Conservation (phyloP, 2,888 invertebrate species). For the Agrochola lota region DNA sequence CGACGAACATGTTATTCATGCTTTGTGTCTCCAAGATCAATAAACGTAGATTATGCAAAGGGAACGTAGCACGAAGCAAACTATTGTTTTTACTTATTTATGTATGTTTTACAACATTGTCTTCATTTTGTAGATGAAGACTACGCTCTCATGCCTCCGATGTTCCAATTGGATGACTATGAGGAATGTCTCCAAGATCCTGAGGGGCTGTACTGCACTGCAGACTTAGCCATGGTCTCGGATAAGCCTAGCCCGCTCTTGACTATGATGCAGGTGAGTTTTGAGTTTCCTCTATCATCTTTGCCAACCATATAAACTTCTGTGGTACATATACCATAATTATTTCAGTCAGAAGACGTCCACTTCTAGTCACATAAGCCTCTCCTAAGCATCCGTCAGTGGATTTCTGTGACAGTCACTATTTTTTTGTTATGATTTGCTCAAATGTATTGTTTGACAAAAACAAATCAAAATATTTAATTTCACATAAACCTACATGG, state of each 20-base stretch:
- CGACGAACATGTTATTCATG: not conserved
- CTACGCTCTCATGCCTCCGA: conserved; percentile 68
- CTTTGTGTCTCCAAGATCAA: not conserved
- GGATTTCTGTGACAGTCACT: not conserved
- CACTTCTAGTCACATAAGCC: not conserved
- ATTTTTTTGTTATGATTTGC: not conserved
- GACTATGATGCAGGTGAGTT: conserved; percentile 65
- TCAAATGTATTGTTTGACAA: not conserved
- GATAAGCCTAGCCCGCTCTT: conserved; percentile 65
- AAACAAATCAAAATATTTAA: too few relatives aligned
- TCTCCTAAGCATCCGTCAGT: not conserved
- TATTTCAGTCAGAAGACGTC: not conserved
- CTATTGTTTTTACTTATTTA: not conserved
- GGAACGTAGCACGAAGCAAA: not conserved
- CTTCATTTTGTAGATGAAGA: conserved; percentile 50
- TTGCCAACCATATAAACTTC: too few relatives aligned
- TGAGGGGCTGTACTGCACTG: conserved; percentile 65
- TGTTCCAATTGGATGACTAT: conserved; percentile 67
- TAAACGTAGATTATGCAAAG: not conserved
- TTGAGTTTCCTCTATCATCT: not conserved
- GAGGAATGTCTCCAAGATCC: conserved; percentile 62
- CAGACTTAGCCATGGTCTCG: conserved; percentile 61
- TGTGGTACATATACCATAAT: not conserved
- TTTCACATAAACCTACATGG: too few relatives aligned
- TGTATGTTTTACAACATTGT: not conserved